Conservation (phyloP, 2,113 vertebrate genomes). For the Eretmochelys imbricata region DNA sequence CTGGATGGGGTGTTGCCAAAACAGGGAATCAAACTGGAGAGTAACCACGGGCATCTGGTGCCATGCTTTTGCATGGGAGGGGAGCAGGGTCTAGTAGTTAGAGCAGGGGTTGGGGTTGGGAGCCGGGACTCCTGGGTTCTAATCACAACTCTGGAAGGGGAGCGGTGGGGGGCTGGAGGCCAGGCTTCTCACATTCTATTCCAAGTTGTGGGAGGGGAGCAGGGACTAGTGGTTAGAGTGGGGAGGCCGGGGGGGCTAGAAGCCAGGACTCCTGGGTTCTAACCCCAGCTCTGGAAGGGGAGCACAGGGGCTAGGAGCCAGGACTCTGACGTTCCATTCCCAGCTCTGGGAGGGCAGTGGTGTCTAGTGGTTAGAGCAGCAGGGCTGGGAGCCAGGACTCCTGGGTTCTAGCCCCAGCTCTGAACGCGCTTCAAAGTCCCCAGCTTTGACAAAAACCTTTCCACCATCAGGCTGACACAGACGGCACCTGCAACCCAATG, state of each 20-base stretch:
- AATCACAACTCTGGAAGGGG: not conserved
- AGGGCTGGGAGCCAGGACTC: not conserved
- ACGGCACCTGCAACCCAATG: not conserved
- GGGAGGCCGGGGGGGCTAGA: too few relatives aligned
- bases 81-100: not conserved
- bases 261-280: too few relatives aligned
- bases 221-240: too few relatives aligned
- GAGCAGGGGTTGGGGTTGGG: not conserved
- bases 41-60: not conserved
- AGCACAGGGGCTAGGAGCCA: too few relatives aligned
- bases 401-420: not conserved
- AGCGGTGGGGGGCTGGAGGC: too few relatives aligned
- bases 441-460: not conserved
- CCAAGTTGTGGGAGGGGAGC: too few relatives aligned
- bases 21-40: not conserved
- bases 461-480: not conserved
- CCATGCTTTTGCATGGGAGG: not conserved
- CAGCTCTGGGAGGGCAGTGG: not conserved
- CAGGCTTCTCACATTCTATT: too few relatives aligned
- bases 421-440: not conserved
- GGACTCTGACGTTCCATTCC: too few relatives aligned
- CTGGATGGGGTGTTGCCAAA: not conserved
- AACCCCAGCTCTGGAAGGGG: too few relatives aligned
- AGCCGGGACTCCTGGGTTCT: not conserved
- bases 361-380: not conserved